Base-by-base conservation (phyloP, 2,888 invertebrate genomes). In the Eremobia ochroleuca region DNA sequence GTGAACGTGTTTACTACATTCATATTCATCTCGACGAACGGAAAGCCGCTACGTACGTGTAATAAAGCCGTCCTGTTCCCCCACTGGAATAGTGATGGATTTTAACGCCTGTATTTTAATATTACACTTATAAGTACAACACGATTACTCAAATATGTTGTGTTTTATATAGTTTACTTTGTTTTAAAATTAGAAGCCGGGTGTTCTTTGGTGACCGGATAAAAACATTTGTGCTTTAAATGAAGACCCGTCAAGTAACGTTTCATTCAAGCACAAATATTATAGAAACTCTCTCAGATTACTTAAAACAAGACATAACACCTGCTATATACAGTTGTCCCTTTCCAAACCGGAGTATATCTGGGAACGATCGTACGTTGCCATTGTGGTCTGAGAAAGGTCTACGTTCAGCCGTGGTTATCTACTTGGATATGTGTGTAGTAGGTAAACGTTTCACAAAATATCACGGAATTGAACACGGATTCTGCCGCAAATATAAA, bases 1-100 rank as follows among this genome's bases (percentile, higher is more conserved):
- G 79, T 81, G 86, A 80, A 82, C 86, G 85, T 87, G 87, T 89
- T 85, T 85, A 89, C 88, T 90, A 89, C 89, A 91, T 91, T 91
- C 90, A 90, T 92, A 92, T 91, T 90, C 90, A 88, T 91, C 89
- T 90, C 89, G 81, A 89, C 86, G 86, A 86, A 83, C 89, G 89
- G 89, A 90, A 90, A 90, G 89, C 88, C 87, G 77, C 86, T 88
- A 87, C 89, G 90, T 90, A 90, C 87, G 90, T 90, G 89, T 90
- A 89, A 90, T 91, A 91, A 89, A 91, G 85, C 85, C 87, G 69
- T 87, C 85, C 78, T 85, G 83, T 86, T 86, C 85, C 82, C 76
- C 84, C 81, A 74, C 85, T 83, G 79, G 90, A 91, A 92, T 92
- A 88, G 89, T 88, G 89, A 91, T 91, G 83, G 85, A 87, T 86